Evolutionary conservation across 2,888 invertebrate species (phyloP).

Genomic region (Ferdinandea cuprea): DNA sequence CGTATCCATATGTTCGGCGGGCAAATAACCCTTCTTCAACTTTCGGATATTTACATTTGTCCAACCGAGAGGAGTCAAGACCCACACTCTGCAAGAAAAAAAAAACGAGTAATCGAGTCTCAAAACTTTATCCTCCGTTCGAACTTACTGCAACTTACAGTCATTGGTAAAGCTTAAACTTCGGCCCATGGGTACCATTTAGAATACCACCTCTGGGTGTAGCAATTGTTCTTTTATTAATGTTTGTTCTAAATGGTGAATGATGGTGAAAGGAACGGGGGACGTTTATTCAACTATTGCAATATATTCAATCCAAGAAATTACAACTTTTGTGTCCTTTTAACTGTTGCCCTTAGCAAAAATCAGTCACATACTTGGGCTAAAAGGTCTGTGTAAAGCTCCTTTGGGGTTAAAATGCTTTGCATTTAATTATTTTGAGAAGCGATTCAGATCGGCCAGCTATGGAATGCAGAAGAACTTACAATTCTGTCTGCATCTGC

Average conservation of each 20-base stretch:
- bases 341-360: slow-evolving; percentile 28
- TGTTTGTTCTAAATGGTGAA: slow-evolving; percentile 67
- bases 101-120: slow-evolving; percentile 64
- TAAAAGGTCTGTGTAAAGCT: slow-evolving; percentile 22
- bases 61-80: slow-evolving; percentile 19
- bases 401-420: slow-evolving; percentile 55
- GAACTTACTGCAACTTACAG: slow-evolving; percentile 25
- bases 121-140: slow-evolving; percentile 66
- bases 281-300: neutral
- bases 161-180: slow-evolving; percentile 61
- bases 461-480: neutral
- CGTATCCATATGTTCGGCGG: slow-evolving; percentile 59
- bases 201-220: slow-evolving; percentile 47
- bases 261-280: slow-evolving; percentile 50
- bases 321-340: slow-evolving; percentile 67
- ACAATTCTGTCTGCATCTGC: slow-evolving; percentile 29
- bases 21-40: slow-evolving; percentile 62
- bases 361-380: slow-evolving; percentile 40
- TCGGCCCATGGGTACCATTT: slow-evolving; percentile 66
- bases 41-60: slow-evolving; percentile 68
- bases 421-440: slow-evolving; percentile 61
- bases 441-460: slow-evolving; percentile 25
- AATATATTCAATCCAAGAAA: slow-evolving; percentile 56
- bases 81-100: too few species aligned
- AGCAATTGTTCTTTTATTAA: slow-evolving; percentile 73